Evolutionary conservation across 2,797 vertebrate species (phyloP).

Genomic region (Megalops cyprinoides): DNA sequence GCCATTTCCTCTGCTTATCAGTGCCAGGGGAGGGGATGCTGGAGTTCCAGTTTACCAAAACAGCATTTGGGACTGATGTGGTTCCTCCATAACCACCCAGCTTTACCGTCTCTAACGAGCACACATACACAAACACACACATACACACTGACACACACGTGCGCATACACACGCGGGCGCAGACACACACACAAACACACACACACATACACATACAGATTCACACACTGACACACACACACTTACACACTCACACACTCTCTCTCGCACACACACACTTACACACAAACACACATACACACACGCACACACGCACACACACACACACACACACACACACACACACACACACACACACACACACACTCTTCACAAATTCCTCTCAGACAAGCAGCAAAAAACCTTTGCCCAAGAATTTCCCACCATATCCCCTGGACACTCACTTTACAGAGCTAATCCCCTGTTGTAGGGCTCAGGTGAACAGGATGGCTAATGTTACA

Average conservation of each 20-base stretch:
- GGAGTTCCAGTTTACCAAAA: no score
- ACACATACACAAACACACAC: not conserved
- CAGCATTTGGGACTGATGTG: no score
- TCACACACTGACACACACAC: no score
- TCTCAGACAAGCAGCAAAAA: not conserved
- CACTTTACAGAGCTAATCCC: not conserved
- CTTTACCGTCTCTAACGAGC: not conserved
- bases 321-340: not conserved
- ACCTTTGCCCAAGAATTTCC: not conserved
- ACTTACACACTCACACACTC: no score
- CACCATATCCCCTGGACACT: not conserved
- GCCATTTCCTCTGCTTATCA: no score
- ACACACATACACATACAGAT: not conserved
- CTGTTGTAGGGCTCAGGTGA: slow-evolving; percentile 4
- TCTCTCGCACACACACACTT: not conserved
- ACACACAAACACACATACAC: not conserved
- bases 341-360: not conserved
- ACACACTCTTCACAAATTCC: not conserved
- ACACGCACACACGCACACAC: not conserved
- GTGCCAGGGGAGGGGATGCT: no score
- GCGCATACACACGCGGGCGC: not conserved
- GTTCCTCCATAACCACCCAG: not conserved
- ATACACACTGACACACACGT: not conserved
- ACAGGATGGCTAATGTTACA: slow-evolving; percentile 8
- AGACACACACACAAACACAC: not conserved